Evolutionary conservation across 30 jellyfish, hydroid and myxozoan species (phyloP).

Genomic region (Hydra vulgaris): DNA sequence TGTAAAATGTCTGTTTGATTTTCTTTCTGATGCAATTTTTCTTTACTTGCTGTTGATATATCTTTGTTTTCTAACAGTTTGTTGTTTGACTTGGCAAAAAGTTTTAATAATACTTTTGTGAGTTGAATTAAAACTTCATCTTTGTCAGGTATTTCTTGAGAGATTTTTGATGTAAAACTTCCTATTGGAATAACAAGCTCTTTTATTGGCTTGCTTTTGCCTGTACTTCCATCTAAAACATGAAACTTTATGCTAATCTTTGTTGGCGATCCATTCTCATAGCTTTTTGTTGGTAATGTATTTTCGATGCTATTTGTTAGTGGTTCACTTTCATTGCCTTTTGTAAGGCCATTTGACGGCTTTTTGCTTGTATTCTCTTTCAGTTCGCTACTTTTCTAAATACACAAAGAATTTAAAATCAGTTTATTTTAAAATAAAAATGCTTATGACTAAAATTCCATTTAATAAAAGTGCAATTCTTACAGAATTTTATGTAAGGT

Average conservation of each 20-base stretch:
- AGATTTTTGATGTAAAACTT: background rate
- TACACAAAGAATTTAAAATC: too few relatives aligned
- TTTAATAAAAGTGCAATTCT: too few relatives aligned
- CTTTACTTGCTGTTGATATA: too few relatives aligned
- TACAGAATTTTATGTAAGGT: too few relatives aligned
- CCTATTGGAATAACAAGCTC: background rate
- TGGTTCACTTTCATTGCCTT: background rate
- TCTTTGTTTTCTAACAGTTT: too few relatives aligned
- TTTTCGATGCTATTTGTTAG: too few relatives aligned
- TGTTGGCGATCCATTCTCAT: background rate
- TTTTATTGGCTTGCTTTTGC: background rate
- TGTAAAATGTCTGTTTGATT: background rate
- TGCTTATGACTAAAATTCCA: too few relatives aligned
- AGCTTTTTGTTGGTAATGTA: background rate
- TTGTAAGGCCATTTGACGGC: too few relatives aligned
- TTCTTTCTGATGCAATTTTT: background rate
- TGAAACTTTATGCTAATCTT: slow-evolving; percentile 13
- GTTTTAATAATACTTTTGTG: background rate
- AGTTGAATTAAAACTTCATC: background rate
- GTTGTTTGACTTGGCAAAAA: background rate
- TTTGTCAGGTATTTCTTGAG: background rate
- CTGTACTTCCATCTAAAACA: background rate
- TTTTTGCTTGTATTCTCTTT: too few relatives aligned
- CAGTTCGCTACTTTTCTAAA: too few relatives aligned
- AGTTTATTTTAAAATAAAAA: too few relatives aligned